Conservation (phyloP, 2,113 vertebrate species). For the Oceanites oceanicus region DNA sequence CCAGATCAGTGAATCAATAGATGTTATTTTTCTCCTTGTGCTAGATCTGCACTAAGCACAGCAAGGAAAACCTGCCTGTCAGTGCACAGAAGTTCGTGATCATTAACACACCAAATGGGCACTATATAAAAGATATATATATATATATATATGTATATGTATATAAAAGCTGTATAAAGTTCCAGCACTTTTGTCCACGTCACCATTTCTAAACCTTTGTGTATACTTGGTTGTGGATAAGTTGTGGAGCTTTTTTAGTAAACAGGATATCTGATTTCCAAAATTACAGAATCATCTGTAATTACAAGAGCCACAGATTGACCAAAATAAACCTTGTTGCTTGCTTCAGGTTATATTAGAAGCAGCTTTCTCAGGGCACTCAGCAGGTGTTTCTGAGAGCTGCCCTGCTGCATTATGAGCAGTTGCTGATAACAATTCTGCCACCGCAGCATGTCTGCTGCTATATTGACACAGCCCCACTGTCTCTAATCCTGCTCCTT, state of each 20-base stretch:
- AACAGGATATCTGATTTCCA: not conserved
- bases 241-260: not conserved
- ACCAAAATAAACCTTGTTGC: not conserved
- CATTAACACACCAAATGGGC: not conserved
- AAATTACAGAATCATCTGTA: not conserved
- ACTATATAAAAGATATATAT: not conserved
- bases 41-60: not conserved
- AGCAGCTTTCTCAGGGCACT: not conserved
- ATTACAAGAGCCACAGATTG: not conserved
- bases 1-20: not conserved
- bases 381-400: not conserved
- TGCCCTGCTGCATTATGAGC: not conserved
- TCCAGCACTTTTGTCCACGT: not conserved
- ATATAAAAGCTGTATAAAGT: not conserved
- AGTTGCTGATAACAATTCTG: not conserved
- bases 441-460: not conserved
- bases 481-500: not conserved
- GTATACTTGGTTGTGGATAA: not conserved
- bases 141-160: too few relatives aligned
- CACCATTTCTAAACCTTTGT: not conserved
- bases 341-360: not conserved
- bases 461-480: not conserved
- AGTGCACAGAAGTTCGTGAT: rapidly evolving
- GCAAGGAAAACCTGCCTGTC: not conserved
- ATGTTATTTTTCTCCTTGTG: not conserved